A percentile compares a stretch with the other conserved stretches of the same genome.
phyloP scores from a whole-genome alignment of 2,888 invertebrate species.

The Metopia argyrocephala region DNA sequence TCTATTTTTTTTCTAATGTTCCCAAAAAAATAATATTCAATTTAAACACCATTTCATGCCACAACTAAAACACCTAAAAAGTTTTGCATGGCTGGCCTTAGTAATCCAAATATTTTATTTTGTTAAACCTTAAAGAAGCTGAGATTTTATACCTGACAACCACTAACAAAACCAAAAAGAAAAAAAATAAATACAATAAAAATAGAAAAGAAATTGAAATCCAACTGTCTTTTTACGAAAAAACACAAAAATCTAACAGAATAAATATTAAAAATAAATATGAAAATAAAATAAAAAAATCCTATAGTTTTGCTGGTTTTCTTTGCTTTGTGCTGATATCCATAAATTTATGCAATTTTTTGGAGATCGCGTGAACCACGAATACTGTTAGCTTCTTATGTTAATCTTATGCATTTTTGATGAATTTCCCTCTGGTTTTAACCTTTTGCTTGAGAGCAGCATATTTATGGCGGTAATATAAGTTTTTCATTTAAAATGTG shows the following conservation, averaged over 20 bases:
- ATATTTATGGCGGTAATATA: background rate
- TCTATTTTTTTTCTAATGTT: background rate
- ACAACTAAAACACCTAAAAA: background rate
- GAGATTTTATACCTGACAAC: slow-evolving; percentile 46
- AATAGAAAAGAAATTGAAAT: background rate
- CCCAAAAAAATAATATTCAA: slow-evolving; percentile 25
- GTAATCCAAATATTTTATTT: background rate
- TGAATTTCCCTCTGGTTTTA: slow-evolving; percentile 55
- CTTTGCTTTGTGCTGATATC: slow-evolving; percentile 30
- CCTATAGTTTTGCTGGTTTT: background rate
- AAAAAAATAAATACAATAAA: background rate
- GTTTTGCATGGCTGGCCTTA: background rate
- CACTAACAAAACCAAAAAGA: slow-evolving; percentile 18
- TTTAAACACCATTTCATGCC: slow-evolving; percentile 25
- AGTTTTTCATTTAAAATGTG: background rate
- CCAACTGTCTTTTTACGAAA: background rate
- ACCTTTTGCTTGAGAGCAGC: background rate
- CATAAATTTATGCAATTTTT: slow-evolving; percentile 65
- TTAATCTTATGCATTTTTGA: slow-evolving; percentile 62
- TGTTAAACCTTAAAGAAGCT: slow-evolving; percentile 36
- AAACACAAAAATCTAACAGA: slow-evolving; percentile 35
- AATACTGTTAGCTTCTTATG: slow-evolving; percentile 65
- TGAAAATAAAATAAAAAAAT: slow-evolving; percentile 43
- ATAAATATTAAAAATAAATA: slow-evolving; percentile 52
- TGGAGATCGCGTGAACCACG: slow-evolving; percentile 65